Conservation (phyloP, 2,113 vertebrate species). For the Platichthys stellatus region DNA sequence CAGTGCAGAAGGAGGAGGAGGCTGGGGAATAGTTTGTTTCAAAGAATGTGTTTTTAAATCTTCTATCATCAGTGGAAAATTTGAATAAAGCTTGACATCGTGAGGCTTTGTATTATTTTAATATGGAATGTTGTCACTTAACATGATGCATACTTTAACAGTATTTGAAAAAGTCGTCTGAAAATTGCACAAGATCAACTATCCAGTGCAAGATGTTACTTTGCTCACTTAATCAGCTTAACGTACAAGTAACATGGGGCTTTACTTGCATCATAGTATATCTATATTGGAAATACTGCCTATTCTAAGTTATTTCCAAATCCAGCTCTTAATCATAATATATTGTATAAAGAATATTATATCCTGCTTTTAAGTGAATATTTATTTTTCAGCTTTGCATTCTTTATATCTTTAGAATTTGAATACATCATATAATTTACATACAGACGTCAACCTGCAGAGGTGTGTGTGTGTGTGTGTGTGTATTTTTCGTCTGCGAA, state of each 20-base stretch:
- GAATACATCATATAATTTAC: slow-evolving; percentile 16
- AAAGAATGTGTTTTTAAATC: background rate
- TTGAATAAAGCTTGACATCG: background rate
- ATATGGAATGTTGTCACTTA: slow-evolving; percentile 1
- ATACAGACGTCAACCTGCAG: slow-evolving; percentile 23
- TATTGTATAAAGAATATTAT: background rate
- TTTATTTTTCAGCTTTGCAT: background rate
- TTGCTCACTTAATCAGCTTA: background rate
- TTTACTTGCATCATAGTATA: background rate
- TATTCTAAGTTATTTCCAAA: background rate
- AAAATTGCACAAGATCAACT: background rate
- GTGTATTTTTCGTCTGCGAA: slow-evolving; percentile 34
- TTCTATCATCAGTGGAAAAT: slow-evolving; percentile 6
- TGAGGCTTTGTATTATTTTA: background rate
- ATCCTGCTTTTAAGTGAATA: background rate
- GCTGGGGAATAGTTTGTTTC: slow-evolving; percentile 6
- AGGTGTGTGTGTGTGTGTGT: slow-evolving; percentile 8
- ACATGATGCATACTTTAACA: background rate
- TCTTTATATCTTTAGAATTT: slow-evolving; percentile 17
- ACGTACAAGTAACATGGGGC: background rate
- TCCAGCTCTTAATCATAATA: background rate
- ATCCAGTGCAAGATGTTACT: background rate
- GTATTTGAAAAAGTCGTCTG: background rate
- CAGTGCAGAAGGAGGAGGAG: background rate
- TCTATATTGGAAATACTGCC: background rate